Evolutionary conservation across 2,888 invertebrate species (phyloP).

Genomic region (Acanthosepion esculentum): DNA sequence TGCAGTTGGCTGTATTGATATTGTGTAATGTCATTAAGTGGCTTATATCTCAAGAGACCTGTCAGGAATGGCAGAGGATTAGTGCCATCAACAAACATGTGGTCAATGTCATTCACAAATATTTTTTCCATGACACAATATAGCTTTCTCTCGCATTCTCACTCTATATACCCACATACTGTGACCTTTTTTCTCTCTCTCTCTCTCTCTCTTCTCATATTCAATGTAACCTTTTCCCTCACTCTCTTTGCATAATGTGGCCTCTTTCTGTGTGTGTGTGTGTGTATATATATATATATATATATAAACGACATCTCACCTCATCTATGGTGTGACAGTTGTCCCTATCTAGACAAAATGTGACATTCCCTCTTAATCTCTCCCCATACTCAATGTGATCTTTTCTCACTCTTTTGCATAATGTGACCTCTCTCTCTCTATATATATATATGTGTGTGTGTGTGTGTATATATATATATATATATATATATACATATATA

Average conservation of each 20-base stretch:
- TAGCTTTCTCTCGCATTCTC: not conserved
- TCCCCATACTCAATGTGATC: too few relatives aligned
- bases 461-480: too few relatives aligned
- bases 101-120: not conserved
- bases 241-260: not conserved
- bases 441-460: too few relatives aligned
- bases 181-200: not conserved
- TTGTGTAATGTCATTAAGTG: slow-evolving; percentile 12
- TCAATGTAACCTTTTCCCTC: not conserved
- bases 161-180: not conserved
- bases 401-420: too few relatives aligned
- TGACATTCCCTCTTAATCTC: too few relatives aligned
- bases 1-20: not conserved
- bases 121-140: not conserved
- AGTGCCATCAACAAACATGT: not conserved
- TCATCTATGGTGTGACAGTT: too few relatives aligned
- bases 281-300: too few relatives aligned
- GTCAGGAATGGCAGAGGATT: not conserved
- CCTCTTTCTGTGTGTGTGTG: too few relatives aligned
- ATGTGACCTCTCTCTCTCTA: too few relatives aligned
- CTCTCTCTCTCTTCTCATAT: not conserved
- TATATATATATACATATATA: too few relatives aligned
- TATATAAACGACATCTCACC: too few relatives aligned
- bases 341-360: too few relatives aligned
- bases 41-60: not conserved